Evolutionary conservation across 2,888 invertebrate genomes (phyloP).

Genomic region (Norana najaformis): DNA sequence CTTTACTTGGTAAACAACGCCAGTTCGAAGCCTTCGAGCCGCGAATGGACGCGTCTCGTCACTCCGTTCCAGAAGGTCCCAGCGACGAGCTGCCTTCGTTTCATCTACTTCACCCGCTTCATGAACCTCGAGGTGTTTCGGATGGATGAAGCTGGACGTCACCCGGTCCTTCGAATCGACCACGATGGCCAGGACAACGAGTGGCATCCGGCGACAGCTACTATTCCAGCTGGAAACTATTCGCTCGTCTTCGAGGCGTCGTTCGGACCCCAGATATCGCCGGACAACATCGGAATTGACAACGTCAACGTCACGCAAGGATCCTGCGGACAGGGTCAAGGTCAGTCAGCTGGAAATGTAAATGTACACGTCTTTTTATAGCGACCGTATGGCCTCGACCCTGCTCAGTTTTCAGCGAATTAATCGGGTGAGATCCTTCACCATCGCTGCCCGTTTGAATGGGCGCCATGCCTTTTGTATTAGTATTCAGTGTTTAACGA

Average conservation of each 20-base stretch:
- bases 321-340: constrained; percentile 25
- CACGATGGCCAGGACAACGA: constrained; percentile 38
- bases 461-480: too few relatives aligned
- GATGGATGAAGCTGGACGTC: not conserved
- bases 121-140: constrained; percentile 36
- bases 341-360: not conserved
- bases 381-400: too few relatives aligned
- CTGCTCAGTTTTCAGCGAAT: too few relatives aligned
- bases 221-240: constrained; percentile 32
- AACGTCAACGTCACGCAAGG: constrained; percentile 34
- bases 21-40: not conserved
- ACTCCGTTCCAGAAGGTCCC: constrained; percentile 34
- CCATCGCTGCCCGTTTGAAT: too few relatives aligned
- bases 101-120: constrained; percentile 40
- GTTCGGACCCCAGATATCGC: constrained; percentile 28
- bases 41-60: constrained; percentile 38
- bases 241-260: constrained; percentile 35
- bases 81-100: constrained; percentile 34
- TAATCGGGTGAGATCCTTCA: too few relatives aligned
- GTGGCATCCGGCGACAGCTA: constrained; percentile 35
- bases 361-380: too few relatives aligned
- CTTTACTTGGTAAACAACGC: constrained; percentile 21
- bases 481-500: too few relatives aligned
- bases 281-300: constrained; percentile 35
- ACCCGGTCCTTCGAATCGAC: constrained; percentile 33